Evolutionary conservation across 2,113 vertebrate genomes (phyloP).

Genomic region (Vulpes ferrilata): DNA sequence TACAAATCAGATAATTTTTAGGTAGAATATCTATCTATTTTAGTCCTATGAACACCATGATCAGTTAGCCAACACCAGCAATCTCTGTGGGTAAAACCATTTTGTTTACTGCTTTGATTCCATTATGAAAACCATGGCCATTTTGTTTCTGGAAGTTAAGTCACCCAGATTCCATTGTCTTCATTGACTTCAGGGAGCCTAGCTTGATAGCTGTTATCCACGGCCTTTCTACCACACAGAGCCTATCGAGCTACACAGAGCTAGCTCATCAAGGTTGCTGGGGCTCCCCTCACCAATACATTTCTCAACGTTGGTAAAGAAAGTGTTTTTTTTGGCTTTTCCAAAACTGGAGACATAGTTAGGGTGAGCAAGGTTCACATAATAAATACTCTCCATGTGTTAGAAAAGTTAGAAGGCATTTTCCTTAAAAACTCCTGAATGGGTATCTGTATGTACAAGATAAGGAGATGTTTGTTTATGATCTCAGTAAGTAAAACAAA

Average conservation of each 20-base stretch:
- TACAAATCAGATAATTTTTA: not conserved
- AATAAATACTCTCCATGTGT: not conserved
- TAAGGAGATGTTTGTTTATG: slow-evolving; percentile 37
- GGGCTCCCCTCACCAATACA: not conserved
- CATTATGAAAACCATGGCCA: not conserved
- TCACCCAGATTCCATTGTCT: not conserved
- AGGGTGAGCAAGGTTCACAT: not conserved
- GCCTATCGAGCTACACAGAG: not conserved
- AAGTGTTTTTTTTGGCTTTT: not conserved
- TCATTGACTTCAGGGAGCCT: not conserved
- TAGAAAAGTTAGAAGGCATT: slow-evolving; percentile 14
- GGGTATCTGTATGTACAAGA: not conserved
- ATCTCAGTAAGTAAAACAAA: slow-evolving; percentile 27
- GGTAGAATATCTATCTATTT: slow-evolving; percentile 23
- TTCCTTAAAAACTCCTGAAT: slow-evolving; percentile 10
- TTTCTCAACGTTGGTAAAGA: not conserved
- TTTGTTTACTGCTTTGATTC: slow-evolving; percentile 37
- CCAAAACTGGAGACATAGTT: not conserved
- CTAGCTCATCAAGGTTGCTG: no score
- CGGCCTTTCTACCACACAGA: not conserved
- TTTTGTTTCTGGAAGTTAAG: slow-evolving; percentile 17
- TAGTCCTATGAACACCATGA: not conserved
- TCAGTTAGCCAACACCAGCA: not conserved
- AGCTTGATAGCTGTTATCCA: not conserved
- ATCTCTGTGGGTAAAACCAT: not conserved